These are phyloP conservation scores for Regulus satrapa DNA, from an alignment of 2,113 vertebrate species.

Conservation along the genomic window DNA sequence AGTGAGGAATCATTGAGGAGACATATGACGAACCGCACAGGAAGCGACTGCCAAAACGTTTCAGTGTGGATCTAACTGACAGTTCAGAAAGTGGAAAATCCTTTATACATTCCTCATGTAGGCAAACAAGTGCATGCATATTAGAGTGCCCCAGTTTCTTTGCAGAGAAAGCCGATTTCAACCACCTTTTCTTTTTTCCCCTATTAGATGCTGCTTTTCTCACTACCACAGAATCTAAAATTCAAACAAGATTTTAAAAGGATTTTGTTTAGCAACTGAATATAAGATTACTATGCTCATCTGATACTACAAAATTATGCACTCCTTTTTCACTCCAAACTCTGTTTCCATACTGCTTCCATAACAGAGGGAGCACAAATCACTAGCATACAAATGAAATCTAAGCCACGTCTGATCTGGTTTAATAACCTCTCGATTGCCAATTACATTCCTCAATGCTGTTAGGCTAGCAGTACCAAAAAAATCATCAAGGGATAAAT, in stretches of 20 bases:
- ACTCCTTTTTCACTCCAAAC: background rate
- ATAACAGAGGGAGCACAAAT: background rate
- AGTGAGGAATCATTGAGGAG: conserved; percentile 48
- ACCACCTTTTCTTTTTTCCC: background rate
- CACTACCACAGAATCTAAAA: background rate
- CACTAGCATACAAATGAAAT: background rate
- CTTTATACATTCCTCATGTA: conserved; percentile 8
- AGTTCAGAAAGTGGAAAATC: conserved; percentile 44
- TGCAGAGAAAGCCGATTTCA: background rate
- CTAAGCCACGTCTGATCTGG: background rate
- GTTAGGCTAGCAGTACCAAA: background rate
- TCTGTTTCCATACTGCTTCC: background rate
- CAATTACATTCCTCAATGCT: background rate
- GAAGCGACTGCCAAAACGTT: conserved; percentile 50
- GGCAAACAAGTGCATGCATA: conserved; percentile 38
- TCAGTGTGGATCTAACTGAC: conserved; percentile 29
- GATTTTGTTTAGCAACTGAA: background rate
- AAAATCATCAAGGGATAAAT: background rate
- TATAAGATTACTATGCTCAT: background rate
- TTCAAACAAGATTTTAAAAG: background rate
- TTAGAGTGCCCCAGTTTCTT: conserved; percentile 25
- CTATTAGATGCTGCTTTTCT: background rate
- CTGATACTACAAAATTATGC: background rate
- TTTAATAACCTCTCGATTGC: background rate
- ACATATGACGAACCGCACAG: conserved; percentile 20